Base-by-base conservation (phyloP, 92 coral and sea anemone species). In the Porites evermanni region DNA sequence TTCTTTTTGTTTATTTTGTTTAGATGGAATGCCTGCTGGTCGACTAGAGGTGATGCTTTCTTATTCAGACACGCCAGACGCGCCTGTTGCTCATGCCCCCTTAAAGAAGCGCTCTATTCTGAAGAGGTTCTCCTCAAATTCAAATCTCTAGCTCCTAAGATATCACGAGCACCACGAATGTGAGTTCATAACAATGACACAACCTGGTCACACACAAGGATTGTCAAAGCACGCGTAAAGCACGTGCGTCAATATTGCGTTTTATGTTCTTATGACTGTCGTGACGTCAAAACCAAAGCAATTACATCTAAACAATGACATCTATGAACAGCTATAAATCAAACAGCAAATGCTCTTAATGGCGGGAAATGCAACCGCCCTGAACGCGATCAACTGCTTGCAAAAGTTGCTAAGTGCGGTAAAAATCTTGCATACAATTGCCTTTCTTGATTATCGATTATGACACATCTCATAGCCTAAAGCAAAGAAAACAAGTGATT, bases 11-110 rank as follows among this genome's bases (percentile, higher is more conserved):
- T 11, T 50, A 64, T 21, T 47, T 20, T 74, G 75, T 64, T n/a
- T 66, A 95, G 98, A 95, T 86, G 96, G 96, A 2, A 91, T 93
- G 91, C 93, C 96, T 2, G 96, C 84, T 64, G 98, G 96, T 29
- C 90, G 96, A 14, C 78, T 95, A 68, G 97, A 95, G 64, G 88
- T 95, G 11, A 95, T 95, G 98, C 81, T 95, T 71, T 90, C 95
- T 6, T 95, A 91, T 80, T 91, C 98, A 17, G 96, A 93, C 81
- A 91, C 96, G 29, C 96, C 96, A 1, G 96, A 95, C 65, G 96
- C 96, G 1, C 94, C 98, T 16, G 44, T 93, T 64, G 96, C 93
- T 11, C 95, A 89, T 4, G 70, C 95, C 26, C 89, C 94, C 7
- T 85, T 85, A 64, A 91, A 85, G 86, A 95, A 79, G 76, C 88